Percentiles rank a stretch among this genome's conserved stretches.
phyloP scores from a whole-genome alignment of 2,113 vertebrate species.

The Cyprinodon brontotheroides region DNA sequence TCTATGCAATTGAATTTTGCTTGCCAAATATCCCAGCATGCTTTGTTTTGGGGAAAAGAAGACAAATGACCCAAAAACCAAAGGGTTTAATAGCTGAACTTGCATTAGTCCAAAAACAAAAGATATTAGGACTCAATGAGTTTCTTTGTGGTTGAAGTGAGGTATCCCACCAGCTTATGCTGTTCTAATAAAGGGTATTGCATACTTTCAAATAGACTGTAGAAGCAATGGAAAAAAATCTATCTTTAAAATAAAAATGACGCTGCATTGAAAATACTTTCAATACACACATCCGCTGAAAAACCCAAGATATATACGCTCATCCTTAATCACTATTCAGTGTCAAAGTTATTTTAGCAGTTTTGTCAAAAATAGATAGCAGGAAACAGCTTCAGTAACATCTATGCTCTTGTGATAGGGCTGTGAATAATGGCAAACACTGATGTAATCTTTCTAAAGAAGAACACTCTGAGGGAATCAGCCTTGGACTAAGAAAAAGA shows the following conservation, averaged over 20 bases:
- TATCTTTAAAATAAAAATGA: slow-evolving; percentile 14
- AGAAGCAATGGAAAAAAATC: slow-evolving; percentile 27
- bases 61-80: background rate
- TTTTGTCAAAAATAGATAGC: slow-evolving; percentile 69
- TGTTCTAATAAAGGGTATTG: slow-evolving; percentile 32
- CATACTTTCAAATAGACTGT: slow-evolving; percentile 8
- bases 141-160: slow-evolving; percentile 10
- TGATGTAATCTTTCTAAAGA: slow-evolving; percentile 45
- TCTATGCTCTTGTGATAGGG: slow-evolving; percentile 42
- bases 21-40: background rate
- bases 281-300: slow-evolving; percentile 38
- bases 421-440: slow-evolving; percentile 51
- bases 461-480: slow-evolving; percentile 22
- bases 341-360: slow-evolving; percentile 57
- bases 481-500: slow-evolving; percentile 11
- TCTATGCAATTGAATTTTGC: background rate
- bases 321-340: slow-evolving; percentile 32
- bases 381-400: slow-evolving; percentile 55
- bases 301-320: slow-evolving; percentile 33
- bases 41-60: background rate
- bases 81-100: slow-evolving; percentile 22
- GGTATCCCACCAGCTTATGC: slow-evolving; percentile 9
- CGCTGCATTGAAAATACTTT: slow-evolving; percentile 13
- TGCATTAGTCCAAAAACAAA: slow-evolving; percentile 21
- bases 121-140: slow-evolving; percentile 14